Conservation (phyloP, 2,113 vertebrate species). For the Chaenocephalus aceratus region DNA sequence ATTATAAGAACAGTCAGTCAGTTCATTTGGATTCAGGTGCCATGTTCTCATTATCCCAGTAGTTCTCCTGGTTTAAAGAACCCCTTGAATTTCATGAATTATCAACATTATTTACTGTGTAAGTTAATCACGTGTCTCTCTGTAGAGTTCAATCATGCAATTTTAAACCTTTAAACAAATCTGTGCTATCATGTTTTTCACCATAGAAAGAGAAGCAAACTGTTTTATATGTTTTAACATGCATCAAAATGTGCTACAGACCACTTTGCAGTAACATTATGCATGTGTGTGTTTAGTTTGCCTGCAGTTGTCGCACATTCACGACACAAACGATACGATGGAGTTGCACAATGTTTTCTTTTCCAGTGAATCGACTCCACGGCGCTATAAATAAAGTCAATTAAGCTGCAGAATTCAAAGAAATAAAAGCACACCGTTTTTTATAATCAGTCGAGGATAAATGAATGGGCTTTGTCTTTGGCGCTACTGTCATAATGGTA, state of each 20-base stretch:
- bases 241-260: slow-evolving; percentile 6
- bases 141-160: background rate
- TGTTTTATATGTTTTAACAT: slow-evolving; percentile 1
- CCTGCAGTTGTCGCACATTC: background rate
- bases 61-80: slow-evolving; percentile 15
- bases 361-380: background rate
- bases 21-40: slow-evolving; percentile 53
- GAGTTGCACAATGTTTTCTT: background rate
- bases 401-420: slow-evolving; percentile 4
- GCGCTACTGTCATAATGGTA: slow-evolving; percentile 43
- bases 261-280: background rate
- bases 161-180: background rate
- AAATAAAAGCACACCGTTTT: slow-evolving; percentile 52
- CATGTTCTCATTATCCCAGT: slow-evolving; percentile 67
- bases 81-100: slow-evolving; percentile 14
- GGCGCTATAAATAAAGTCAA: slow-evolving; percentile 11
- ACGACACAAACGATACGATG: background rate
- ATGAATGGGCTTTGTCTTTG: background rate
- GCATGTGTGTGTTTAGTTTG: slow-evolving; percentile 1
- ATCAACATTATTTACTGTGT: slow-evolving; percentile 27
- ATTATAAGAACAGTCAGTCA: slow-evolving; percentile 42
- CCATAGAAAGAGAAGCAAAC: background rate
- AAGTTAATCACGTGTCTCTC: slow-evolving; percentile 8
- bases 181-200: background rate
- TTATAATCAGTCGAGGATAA: background rate